These are phyloP conservation scores for Erynnis tages DNA, from an alignment of 2,888 invertebrate genomes.

Conservation along the genomic window DNA sequence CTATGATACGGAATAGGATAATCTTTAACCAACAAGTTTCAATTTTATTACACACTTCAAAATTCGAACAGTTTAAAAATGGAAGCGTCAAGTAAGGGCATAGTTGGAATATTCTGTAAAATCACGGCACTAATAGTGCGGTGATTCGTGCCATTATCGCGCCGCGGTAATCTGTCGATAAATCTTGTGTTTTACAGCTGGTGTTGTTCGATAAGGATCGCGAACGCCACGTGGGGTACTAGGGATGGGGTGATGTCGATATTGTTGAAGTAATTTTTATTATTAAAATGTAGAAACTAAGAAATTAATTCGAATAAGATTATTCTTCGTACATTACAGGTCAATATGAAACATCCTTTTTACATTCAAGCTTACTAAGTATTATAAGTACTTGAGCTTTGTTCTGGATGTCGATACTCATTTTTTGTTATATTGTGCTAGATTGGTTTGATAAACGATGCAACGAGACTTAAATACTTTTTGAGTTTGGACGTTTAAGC, in stretches of 20 bases:
- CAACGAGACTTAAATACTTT: too few relatives aligned
- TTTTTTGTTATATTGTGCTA: too few relatives aligned
- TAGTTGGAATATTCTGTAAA: conserved; percentile 36
- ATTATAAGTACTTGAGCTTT: too few relatives aligned
- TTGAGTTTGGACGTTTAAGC: too few relatives aligned
- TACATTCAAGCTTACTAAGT: too few relatives aligned
- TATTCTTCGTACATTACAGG: background rate
- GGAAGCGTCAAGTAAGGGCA: conserved; percentile 22
- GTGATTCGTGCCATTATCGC: conserved; percentile 74
- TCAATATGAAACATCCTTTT: too few relatives aligned
- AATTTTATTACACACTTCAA: too few relatives aligned
- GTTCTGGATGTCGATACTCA: too few relatives aligned
- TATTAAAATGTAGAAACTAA: conserved; percentile 23
- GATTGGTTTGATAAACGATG: too few relatives aligned
- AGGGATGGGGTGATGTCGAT: conserved; percentile 47
- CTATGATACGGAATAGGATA: too few relatives aligned
- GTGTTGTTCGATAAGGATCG: conserved; percentile 71
- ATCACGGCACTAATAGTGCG: conserved; percentile 65
- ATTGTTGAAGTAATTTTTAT: conserved; percentile 25
- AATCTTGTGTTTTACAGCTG: conserved; percentile 80
- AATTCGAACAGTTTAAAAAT: conserved; percentile 8
- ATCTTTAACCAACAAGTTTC: too few relatives aligned
- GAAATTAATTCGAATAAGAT: too few relatives aligned
- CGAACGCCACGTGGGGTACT: conserved; percentile 72
- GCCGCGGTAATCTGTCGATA: conserved; percentile 73